These are phyloP conservation scores for Zonitis immaculata DNA, from an alignment of 2,888 invertebrate species.

Conservation along the genomic window DNA sequence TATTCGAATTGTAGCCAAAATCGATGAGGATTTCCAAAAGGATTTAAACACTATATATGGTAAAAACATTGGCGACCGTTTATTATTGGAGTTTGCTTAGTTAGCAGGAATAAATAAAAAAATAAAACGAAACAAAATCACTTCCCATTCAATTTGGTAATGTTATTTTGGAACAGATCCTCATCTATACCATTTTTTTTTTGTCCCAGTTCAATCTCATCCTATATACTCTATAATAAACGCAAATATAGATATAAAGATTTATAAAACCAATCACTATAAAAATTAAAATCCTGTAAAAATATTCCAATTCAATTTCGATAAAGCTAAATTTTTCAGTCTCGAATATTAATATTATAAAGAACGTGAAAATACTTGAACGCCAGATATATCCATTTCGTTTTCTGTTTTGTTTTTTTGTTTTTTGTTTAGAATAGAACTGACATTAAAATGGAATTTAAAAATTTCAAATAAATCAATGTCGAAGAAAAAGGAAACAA, in stretches of 20 bases:
- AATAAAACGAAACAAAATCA: constrained; percentile 12
- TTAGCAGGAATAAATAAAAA: constrained; percentile 18
- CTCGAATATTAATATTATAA: no score
- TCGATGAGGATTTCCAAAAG: constrained; percentile 26
- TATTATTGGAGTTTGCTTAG: constrained; percentile 27
- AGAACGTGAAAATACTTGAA: no score
- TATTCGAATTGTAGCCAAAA: constrained; percentile 25
- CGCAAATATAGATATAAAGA: constrained; percentile 5
- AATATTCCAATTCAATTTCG: neutral
- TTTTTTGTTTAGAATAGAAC: neutral
- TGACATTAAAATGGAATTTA: neutral
- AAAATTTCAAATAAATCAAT: constrained; percentile 19
- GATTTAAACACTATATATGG: constrained; percentile 27
- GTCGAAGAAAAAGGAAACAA: constrained; percentile 3
- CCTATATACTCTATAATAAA: neutral
- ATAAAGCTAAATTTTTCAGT: neutral
- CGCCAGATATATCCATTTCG: no score
- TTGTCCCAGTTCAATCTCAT: constrained; percentile 3
- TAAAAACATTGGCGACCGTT: constrained; percentile 24
- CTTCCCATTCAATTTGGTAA: constrained; percentile 23
- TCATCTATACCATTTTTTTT: no score
- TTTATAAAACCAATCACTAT: neutral
- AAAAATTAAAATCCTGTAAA: constrained; percentile 4
- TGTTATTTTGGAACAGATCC: constrained; percentile 21
- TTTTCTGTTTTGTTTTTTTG: no score